Evolutionary conservation across 2,888 invertebrate species (phyloP), one percentile per base, ranked within the genome.

Genomic region (Melipona bicolor): DNA sequence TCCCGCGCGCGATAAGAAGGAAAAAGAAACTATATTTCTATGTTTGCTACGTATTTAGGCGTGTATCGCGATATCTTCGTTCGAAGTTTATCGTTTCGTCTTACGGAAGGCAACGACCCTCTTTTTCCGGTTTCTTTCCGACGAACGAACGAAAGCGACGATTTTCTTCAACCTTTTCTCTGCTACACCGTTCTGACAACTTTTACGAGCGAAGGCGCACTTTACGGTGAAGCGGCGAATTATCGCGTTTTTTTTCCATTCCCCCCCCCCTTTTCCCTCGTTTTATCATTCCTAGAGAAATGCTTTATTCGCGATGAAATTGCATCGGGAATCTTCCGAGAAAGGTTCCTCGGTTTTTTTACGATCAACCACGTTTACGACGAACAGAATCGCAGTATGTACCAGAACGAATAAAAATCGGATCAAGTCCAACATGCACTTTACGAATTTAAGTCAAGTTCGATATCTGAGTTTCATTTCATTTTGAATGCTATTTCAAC

Each of bases 231-330:
- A 4, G 24, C 54, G 24, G n/a, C 17, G 67, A 75, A 75, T 75
- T 75, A 75, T 74, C 52, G 52, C 65, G 32, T 27, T 24, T 43
- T n/a, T 5, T n/a, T n/a, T 36, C n/a, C 27, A 27, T n/a, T 15
- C 6, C 15, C 3, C 9, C 0, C 1, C 36, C 5, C 13, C n/a
- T n/a, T n/a, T 36, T 11, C 17, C 4, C 19, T 56, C 43, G 24
- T 67, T 56, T 43, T 43, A 54, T 65, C 65, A 54, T 74, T 65
- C 24, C 27, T 24, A 21, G 56, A 67, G 67, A 75, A 75, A 75
- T 32, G 43, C 49, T 56, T 75, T 67, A 67, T 75, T 56, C 64
- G 43, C 67, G 56, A 56, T 54, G 27, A 65, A 56, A 75, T 49
- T 65, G 75, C 56, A 75, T 67, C 56, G 56, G 49, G 52, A 73